Percentiles rank a stretch among this genome's conserved stretches.
Conservation (phyloP, 2,113 vertebrate genomes). For the Pogonocichla stellata region DNA sequence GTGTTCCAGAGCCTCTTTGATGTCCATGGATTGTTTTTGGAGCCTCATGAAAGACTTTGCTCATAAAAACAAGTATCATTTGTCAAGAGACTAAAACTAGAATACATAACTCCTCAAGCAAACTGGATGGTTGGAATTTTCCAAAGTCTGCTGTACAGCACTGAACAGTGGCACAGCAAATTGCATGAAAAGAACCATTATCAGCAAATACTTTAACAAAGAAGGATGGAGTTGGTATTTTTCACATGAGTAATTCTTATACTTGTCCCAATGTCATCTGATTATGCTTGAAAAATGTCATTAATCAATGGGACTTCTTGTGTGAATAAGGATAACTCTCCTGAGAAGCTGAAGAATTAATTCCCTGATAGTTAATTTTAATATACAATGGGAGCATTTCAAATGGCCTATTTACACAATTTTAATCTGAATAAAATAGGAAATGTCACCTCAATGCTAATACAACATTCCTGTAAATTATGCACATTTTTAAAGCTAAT, state of each 20-base stretch:
- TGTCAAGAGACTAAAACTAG: neutral
- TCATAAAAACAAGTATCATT: neutral
- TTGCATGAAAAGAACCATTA: neutral
- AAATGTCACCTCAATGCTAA: constrained; percentile 31
- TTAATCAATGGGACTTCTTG: neutral
- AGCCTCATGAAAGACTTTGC: neutral
- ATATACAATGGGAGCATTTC: neutral
- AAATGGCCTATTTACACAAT: constrained; percentile 33
- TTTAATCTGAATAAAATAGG: constrained; percentile 27
- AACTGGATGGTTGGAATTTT: neutral
- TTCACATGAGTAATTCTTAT: neutral
- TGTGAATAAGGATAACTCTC: constrained; percentile 16
- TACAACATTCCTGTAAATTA: constrained; percentile 23
- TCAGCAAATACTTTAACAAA: neutral
- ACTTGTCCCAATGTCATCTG: neutral
- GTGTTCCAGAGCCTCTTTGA: neutral
- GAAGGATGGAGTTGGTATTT: neutral
- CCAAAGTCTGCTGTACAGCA: neutral
- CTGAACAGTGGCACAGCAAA: neutral
- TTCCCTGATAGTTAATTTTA: neutral
- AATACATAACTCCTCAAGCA: neutral
- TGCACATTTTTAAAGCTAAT: constrained; percentile 49
- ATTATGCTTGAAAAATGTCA: neutral
- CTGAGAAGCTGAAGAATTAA: neutral
- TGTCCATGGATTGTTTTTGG: neutral